Conservation (phyloP, 2,888 invertebrate species). For the Athrips mouffetella region DNA sequence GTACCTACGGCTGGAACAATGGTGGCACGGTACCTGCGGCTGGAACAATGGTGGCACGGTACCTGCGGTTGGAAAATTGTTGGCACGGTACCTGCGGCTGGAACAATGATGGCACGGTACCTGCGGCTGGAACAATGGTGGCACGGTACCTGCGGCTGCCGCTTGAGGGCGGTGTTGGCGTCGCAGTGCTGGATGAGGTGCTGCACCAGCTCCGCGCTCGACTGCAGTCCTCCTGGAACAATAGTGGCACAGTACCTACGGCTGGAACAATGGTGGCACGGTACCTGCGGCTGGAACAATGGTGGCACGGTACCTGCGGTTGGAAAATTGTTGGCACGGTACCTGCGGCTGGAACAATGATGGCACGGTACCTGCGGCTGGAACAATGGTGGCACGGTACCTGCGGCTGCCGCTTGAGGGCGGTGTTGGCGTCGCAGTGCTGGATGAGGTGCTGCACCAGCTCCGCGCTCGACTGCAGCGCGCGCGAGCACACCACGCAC, state of each 20-base stretch:
- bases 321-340: no score
- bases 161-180: slow-evolving; percentile 88
- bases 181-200: slow-evolving; percentile 92
- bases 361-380: neutral
- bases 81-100: no score
- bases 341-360: no score
- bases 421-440: slow-evolving; percentile 91
- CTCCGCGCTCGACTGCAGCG: slow-evolving; percentile 84
- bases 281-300: no score
- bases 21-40: no score
- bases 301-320: no score
- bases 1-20: no score
- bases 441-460: slow-evolving; percentile 90
- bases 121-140: neutral
- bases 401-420: slow-evolving; percentile 86
- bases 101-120: no score
- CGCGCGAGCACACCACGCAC: slow-evolving; percentile 87
- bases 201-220: slow-evolving; percentile 86
- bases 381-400: slow-evolving; percentile 37
- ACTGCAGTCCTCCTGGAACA: slow-evolving; percentile 81
- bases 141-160: slow-evolving; percentile 82
- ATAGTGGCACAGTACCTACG: no score
- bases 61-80: no score
- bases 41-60: no score
- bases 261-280: no score